Percentiles rank a stretch among this genome's conserved stretches.
Evolutionary conservation across 2,888 invertebrate species (phyloP).

Genomic region (Macrophya annulata): DNA sequence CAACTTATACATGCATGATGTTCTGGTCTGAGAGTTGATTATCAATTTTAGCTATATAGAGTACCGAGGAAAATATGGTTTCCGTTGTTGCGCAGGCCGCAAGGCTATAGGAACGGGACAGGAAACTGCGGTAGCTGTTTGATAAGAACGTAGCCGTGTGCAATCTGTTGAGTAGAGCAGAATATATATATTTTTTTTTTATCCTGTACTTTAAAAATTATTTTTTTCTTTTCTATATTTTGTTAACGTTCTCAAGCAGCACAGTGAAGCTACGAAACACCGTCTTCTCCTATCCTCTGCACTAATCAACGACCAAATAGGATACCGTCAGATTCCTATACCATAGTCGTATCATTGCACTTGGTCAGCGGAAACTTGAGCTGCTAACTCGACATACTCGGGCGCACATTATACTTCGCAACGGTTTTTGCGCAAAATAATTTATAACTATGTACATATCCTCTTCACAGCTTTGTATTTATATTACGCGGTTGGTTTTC

Average conservation of each 20-base stretch:
- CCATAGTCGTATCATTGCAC: not conserved
- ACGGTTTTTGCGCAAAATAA: not conserved
- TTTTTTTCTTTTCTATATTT: not conserved
- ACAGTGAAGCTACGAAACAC: not conserved
- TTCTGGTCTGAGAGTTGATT: not conserved
- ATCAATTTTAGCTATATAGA: conserved; percentile 26
- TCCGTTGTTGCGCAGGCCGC: conserved; percentile 47
- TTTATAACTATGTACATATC: not conserved
- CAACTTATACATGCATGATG: not conserved
- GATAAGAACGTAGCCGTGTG: conserved; percentile 43
- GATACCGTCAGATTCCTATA: conserved; percentile 20
- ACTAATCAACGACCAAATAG: conserved; percentile 10
- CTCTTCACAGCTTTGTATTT: not conserved
- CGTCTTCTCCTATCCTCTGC: not conserved
- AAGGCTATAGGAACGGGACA: conserved; percentile 14
- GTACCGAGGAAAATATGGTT: conserved; percentile 25
- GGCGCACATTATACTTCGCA: not conserved
- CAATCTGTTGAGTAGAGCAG: conserved; percentile 37
- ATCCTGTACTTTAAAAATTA: not conserved
- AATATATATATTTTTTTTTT: not conserved
- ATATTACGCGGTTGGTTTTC: not conserved
- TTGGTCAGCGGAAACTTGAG: conserved; percentile 44
- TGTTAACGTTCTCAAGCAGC: not conserved
- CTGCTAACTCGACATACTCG: conserved; percentile 39
- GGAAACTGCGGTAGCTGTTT: conserved; percentile 26